These are phyloP conservation scores for Calosoma granatense DNA, from an alignment of 1,140 invertebrate genomes.

Conservation along the genomic window DNA sequence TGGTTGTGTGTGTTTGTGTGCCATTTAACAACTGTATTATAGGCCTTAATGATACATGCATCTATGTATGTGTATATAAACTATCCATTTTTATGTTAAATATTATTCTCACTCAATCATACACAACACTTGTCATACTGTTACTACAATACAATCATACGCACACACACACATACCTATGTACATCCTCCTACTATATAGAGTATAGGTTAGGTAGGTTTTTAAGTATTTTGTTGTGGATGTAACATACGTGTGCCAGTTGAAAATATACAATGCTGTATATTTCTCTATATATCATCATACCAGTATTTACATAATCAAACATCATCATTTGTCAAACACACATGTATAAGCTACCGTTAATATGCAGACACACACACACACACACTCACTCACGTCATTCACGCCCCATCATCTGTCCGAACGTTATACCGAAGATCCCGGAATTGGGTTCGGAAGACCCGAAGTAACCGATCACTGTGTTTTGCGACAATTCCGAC, in stretches of 20 bases:
- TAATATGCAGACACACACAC: neutral
- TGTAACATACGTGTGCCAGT: no score
- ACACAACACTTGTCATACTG: no score
- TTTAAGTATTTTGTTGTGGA: neutral
- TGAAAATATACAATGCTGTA: no score
- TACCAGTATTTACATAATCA: neutral
- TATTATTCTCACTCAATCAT: neutral
- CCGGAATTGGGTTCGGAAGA: neutral
- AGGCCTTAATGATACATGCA: constrained; percentile 4
- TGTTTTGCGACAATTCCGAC: constrained; percentile 26
- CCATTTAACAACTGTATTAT: neutral
- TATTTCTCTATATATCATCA: neutral
- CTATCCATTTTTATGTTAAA: neutral
- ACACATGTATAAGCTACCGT: neutral
- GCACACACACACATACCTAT: neutral
- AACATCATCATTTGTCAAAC: neutral
- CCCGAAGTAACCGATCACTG: neutral
- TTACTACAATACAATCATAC: no score
- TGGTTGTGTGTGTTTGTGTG: neutral
- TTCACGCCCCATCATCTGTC: constrained; percentile 7
- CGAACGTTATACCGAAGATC: neutral
- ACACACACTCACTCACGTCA: neutral
- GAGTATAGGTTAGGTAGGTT: no score
- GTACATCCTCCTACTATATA: no score
- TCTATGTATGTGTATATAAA: neutral